Evolutionary conservation across 2,888 invertebrate species (phyloP), one percentile per base, ranked within the genome.

Genomic region (Spodoptera exigua): DNA sequence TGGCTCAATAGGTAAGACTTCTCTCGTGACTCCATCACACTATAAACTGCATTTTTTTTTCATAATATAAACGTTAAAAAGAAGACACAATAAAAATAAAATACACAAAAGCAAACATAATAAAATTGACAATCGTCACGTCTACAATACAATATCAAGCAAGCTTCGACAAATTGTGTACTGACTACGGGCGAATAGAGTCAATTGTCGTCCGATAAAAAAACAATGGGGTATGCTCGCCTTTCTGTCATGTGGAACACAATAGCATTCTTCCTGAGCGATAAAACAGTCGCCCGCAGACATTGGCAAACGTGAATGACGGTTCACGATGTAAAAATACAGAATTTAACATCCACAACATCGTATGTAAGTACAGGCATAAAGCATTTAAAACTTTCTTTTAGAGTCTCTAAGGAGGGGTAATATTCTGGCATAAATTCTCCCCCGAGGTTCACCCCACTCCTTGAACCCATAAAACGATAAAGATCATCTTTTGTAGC

Each of bases 341-440:
- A 74, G 61, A 68, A 78, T 73, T 68, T 73, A 75, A 81, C 63
- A 57, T 72, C 57, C 60, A 52, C 70, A 75, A 71, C 78, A 73
- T 78, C 70, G 78, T 75, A 79, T 79, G 76, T 73, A 79, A 86
- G 86, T 81, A 82, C 82, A 74, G 71, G 75, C 83, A 83, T 89
- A 87, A 89, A 87, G 80, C 87, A 86, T 89, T 90, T 88, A 87
- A 89, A 90, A 90, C 84, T 89, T 89, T 88, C 84, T 88, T 89
- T 89, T 86, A 88, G 81, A 85, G 88, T 81, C 85, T 82, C 80
- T 76, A 67, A 82, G 82, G 82, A 85, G 81, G 80, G 79, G 83
- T 87, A 83, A 88, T 88, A 86, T 85, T 85, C 81, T 65, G 74
- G 83, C 86, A 88, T 89, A 89, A 90, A 90, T 88, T 85, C 83